Evolutionary conservation across 1,140 invertebrate genomes (phyloP).

Genomic region (Leptinotarsa defecta): DNA sequence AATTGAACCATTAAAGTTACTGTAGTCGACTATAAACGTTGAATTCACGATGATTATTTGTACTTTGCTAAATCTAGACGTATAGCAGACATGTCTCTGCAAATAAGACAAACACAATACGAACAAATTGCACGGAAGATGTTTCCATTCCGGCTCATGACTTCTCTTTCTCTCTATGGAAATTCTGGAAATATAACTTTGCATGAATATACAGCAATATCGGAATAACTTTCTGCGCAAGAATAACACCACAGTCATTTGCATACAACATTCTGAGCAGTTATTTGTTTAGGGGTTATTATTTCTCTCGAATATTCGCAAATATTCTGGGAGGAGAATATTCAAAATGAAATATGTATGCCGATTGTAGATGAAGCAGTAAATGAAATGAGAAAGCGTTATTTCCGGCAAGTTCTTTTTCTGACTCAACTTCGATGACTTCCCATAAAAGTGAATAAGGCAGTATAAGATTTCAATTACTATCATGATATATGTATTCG

Average conservation of each 20-base stretch:
- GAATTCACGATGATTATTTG: slow-evolving; percentile 39
- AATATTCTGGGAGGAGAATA: no score
- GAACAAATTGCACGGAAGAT: slow-evolving; percentile 30
- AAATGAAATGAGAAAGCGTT: no score
- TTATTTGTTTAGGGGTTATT: slow-evolving; percentile 1
- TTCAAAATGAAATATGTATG: no score
- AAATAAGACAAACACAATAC: slow-evolving; percentile 26
- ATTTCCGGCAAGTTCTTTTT: no score
- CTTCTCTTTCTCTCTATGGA: not conserved
- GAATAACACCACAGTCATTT: slow-evolving; percentile 6
- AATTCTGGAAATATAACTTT: slow-evolving; percentile 3
- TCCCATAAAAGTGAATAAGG: no score
- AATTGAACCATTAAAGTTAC: slow-evolving; percentile 39
- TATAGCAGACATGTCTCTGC: slow-evolving; percentile 31
- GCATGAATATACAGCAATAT: not conserved
- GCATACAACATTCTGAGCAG: slow-evolving; percentile 5
- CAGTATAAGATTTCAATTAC: no score
- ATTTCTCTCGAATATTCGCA: not conserved
- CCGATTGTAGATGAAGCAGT: no score
- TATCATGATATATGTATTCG: no score
- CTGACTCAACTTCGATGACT: no score
- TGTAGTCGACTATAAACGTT: slow-evolving; percentile 41
- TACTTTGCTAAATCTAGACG: slow-evolving; percentile 39
- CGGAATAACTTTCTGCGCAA: not conserved
- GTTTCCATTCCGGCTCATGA: slow-evolving; percentile 1